Conservation (phyloP, 2,797 vertebrate species). For the Neomorphus geoffroyi region DNA sequence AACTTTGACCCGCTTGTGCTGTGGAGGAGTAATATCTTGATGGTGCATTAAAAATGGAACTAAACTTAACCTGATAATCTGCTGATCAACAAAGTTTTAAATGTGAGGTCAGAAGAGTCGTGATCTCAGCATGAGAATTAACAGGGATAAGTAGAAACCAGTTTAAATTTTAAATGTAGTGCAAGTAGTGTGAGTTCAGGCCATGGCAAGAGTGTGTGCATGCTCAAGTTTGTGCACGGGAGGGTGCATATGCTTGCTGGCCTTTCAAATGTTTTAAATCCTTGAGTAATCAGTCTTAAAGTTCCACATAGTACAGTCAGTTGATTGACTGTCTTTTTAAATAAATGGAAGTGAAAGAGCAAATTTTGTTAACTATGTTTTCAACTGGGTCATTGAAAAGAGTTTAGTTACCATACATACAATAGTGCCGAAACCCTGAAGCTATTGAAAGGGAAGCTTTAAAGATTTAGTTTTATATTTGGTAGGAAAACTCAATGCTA, state of each 20-base stretch:
- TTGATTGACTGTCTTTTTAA: background rate
- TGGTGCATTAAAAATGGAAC: background rate
- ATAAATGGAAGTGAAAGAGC: background rate
- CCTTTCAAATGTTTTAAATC: background rate
- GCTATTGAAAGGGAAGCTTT: background rate
- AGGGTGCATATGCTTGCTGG: background rate
- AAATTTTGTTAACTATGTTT: slow-evolving; percentile 29
- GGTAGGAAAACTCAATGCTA: background rate
- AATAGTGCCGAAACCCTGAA: background rate
- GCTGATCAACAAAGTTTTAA: background rate
- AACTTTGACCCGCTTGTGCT: background rate
- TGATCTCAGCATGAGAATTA: background rate
- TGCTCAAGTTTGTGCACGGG: background rate
- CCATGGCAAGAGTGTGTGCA: background rate
- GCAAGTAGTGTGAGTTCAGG: background rate
- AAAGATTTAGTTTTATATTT: background rate
- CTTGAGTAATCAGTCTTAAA: background rate
- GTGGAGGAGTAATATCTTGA: background rate
- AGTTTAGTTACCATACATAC: background rate
- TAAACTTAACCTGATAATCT: background rate
- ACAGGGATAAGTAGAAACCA: background rate
- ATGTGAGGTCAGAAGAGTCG: background rate
- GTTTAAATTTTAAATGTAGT: background rate
- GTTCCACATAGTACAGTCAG: background rate
- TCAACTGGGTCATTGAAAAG: slow-evolving; percentile 20